Evolutionary conservation across 2,113 vertebrate genomes (phyloP).

Genomic region (Strix aluco): DNA sequence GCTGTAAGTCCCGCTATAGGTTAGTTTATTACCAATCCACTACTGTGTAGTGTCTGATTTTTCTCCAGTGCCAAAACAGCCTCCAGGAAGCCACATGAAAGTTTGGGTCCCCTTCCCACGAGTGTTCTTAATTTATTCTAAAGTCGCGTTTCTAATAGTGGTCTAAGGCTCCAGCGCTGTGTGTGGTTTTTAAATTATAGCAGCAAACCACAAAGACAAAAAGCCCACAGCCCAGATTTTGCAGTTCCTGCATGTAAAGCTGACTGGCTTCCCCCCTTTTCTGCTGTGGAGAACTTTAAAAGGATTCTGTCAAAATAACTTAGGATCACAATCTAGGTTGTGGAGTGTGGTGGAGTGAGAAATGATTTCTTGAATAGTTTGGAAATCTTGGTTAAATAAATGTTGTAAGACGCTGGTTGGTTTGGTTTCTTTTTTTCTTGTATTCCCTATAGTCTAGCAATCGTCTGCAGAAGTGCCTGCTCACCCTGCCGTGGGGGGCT

Average conservation of each 20-base stretch:
- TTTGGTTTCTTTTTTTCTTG: not conserved
- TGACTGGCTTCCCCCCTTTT: not conserved
- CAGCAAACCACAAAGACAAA: slow-evolving; percentile 58
- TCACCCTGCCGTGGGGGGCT: fast-evolving
- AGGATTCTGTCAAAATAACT: slow-evolving; percentile 15
- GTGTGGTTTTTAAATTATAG: slow-evolving; percentile 72
- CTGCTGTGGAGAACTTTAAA: slow-evolving; percentile 6
- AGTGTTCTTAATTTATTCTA: slow-evolving; percentile 67
- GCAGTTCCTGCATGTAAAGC: slow-evolving; percentile 50
- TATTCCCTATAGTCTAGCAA: not conserved
- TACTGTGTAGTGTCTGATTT: slow-evolving; percentile 42
- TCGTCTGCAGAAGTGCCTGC: fast-evolving
- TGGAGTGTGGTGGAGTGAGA: not conserved
- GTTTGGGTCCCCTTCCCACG: slow-evolving; percentile 24
- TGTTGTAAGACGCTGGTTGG: not conserved
- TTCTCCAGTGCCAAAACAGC: slow-evolving; percentile 37
- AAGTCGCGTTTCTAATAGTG: slow-evolving; percentile 65
- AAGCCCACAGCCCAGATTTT: slow-evolving; percentile 21
- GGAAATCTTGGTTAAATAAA: not conserved
- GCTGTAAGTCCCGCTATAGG: not conserved
- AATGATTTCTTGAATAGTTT: not conserved
- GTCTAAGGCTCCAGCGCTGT: slow-evolving; percentile 2
- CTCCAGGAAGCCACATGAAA: slow-evolving; percentile 67
- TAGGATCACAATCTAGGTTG: slow-evolving; percentile 9
- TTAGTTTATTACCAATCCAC: slow-evolving; percentile 18